Percentiles rank a stretch among this genome's conserved stretches.
These are phyloP conservation scores for Dermolepida albohirtum DNA, from an alignment of 2,888 invertebrate species.

Conservation along the genomic window DNA sequence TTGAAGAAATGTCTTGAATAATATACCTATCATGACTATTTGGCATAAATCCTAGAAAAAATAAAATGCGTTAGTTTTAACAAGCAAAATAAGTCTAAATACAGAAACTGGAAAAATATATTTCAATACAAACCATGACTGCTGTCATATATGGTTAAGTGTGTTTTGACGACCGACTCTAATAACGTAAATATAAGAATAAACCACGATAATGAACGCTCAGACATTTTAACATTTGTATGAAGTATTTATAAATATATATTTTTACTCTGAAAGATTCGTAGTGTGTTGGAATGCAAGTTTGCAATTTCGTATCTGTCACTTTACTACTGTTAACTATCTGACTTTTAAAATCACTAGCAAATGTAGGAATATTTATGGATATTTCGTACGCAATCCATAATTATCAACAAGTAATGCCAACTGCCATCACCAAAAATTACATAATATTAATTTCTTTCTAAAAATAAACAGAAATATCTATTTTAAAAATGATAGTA, in stretches of 20 bases:
- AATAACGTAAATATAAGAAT: conserved; percentile 76
- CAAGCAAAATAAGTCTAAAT: conserved; percentile 34
- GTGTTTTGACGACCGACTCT: conserved; percentile 75
- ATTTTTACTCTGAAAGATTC: conserved; percentile 34
- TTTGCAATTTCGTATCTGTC: conserved; percentile 49
- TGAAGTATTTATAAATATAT: conserved; percentile 31
- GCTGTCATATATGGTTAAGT: conserved; percentile 79
- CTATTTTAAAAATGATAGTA: not conserved
- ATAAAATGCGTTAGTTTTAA: conserved; percentile 44
- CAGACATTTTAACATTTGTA: conserved; percentile 64
- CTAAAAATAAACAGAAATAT: conserved; percentile 13
- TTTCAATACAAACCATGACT: conserved; percentile 77
- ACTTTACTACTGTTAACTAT: conserved; percentile 36
- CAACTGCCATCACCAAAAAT: conserved; percentile 31
- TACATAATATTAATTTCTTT: conserved; percentile 11
- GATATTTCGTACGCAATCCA: conserved; percentile 29
- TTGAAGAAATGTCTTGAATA: conserved; percentile 72
- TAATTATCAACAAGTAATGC: conserved; percentile 33
- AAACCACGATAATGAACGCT: conserved; percentile 71
- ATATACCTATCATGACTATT: conserved; percentile 78
- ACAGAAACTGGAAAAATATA: conserved; percentile 62
- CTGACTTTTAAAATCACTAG: conserved; percentile 45
- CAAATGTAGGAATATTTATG: conserved; percentile 36
- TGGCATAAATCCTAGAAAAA: conserved; percentile 76
- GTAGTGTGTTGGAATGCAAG: conserved; percentile 36